A percentile compares a stretch with the other conserved stretches of the same genome.
phyloP scores from a whole-genome alignment of 1,140 invertebrate genomes.

The Panulirus ornatus region DNA sequence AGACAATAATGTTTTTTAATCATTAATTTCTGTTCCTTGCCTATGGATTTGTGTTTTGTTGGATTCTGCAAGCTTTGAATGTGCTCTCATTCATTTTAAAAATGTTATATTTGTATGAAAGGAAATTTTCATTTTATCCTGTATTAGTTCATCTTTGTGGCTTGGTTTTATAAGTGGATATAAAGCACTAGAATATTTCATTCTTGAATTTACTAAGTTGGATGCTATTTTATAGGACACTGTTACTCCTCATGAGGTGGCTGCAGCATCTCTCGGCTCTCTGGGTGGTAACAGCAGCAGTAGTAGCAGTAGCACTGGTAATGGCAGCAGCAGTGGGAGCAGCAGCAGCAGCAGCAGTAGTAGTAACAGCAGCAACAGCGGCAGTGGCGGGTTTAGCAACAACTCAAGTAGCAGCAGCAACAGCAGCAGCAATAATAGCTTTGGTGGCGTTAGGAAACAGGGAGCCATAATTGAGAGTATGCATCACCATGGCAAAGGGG shows the following conservation, averaged over 20 bases:
- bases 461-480: slow-evolving; percentile 94
- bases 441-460: slow-evolving; percentile 79
- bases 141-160: background rate
- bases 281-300: slow-evolving; percentile 31
- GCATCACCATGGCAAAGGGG: slow-evolving; percentile 94
- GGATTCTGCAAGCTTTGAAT: background rate
- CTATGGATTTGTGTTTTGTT: too few species aligned
- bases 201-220: background rate
- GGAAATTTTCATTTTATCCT: background rate
- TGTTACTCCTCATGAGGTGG: slow-evolving; percentile 43
- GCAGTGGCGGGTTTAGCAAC: background rate
- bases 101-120: background rate
- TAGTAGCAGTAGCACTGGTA: slow-evolving; percentile 6
- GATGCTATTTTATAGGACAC: slow-evolving; percentile 28
- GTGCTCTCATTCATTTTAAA: too few species aligned
- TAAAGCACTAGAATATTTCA: background rate
- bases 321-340: slow-evolving; percentile 10
- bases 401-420: slow-evolving; percentile 23
- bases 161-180: too few species aligned
- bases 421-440: slow-evolving; percentile 22
- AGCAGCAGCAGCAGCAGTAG: slow-evolving; percentile 24
- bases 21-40: background rate
- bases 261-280: slow-evolving; percentile 40
- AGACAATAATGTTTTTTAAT: background rate
- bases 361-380: background rate